phyloP scores from a whole-genome alignment of 2,888 invertebrate species.

The Ectemnius continuus region DNA sequence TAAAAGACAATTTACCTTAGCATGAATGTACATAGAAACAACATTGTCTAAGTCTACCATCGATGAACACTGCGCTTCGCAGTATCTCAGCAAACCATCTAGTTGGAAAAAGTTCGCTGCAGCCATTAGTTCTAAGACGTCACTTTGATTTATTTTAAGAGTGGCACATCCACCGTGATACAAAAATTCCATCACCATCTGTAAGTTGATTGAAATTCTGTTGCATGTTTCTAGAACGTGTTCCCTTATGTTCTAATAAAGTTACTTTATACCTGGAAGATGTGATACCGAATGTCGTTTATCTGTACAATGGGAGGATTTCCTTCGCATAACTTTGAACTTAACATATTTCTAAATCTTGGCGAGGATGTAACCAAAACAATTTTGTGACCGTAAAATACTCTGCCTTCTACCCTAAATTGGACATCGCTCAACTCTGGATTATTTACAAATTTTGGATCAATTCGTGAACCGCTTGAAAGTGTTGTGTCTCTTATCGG shows the following conservation, averaged over 20 bases:
- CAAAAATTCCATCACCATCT: constrained; percentile 95
- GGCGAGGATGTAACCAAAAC: constrained; percentile 94
- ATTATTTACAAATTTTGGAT: constrained; percentile 96
- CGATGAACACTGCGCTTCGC: constrained; percentile 90
- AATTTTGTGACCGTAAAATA: constrained; percentile 96
- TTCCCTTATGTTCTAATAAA: neutral
- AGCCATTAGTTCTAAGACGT: constrained; percentile 92
- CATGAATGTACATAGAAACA: constrained; percentile 95
- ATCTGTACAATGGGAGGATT: constrained; percentile 93
- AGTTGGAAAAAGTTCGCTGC: constrained; percentile 95
- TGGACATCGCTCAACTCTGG: constrained; percentile 95
- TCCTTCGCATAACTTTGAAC: constrained; percentile 86
- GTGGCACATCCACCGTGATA: constrained; percentile 93
- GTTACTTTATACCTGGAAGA: constrained; percentile 86
- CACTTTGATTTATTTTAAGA: constrained; percentile 87
- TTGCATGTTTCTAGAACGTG: neutral
- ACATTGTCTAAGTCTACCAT: constrained; percentile 93
- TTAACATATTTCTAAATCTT: constrained; percentile 91
- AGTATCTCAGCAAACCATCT: constrained; percentile 90
- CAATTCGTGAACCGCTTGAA: constrained; percentile 88
- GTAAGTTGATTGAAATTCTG: constrained; percentile 53
- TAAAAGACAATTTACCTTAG: constrained; percentile 82
- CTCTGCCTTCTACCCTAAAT: constrained; percentile 92
- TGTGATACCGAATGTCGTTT: constrained; percentile 94
- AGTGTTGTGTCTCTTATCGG: constrained; percentile 84